Evolutionary conservation across 2,113 vertebrate genomes (phyloP).

Genomic region (Archocentrus centrarchus): DNA sequence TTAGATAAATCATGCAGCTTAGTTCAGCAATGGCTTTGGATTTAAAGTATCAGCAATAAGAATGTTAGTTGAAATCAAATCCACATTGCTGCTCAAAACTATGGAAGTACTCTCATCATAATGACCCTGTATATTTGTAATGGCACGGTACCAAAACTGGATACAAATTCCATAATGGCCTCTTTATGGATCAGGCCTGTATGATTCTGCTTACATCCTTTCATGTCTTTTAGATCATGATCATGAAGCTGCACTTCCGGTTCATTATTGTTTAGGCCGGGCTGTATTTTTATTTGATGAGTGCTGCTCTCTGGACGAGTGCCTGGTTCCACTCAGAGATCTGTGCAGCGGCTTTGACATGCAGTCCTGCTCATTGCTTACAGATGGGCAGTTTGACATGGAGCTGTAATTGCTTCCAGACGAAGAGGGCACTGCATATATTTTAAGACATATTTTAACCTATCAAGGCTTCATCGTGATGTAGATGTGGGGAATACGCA

Average conservation of each 20-base stretch:
- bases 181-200: conserved; percentile 42
- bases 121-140: conserved; percentile 48
- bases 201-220: conserved; percentile 45
- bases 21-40: conserved; percentile 50
- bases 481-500: conserved; percentile 30
- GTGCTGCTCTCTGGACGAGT: conserved; percentile 59
- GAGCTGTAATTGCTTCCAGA: conserved; percentile 75
- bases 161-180: conserved; percentile 54
- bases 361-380: conserved; percentile 73
- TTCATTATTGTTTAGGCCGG: conserved; percentile 67
- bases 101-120: conserved; percentile 31
- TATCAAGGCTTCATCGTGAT: conserved; percentile 37
- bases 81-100: conserved; percentile 29
- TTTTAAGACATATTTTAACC: conserved; percentile 67
- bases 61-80: conserved; percentile 46
- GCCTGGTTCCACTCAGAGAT: conserved; percentile 72
- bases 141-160: conserved; percentile 25
- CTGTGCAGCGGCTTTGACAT: conserved; percentile 69
- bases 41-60: conserved; percentile 41
- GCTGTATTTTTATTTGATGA: conserved; percentile 70
- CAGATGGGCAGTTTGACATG: conserved; percentile 74
- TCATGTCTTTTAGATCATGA: conserved; percentile 42
- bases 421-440: conserved; percentile 63
- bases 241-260: conserved; percentile 60
- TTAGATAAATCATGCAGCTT: conserved; percentile 58